Conservation (phyloP, 2,888 invertebrate genomes). For the Xestia sexstrigata region DNA sequence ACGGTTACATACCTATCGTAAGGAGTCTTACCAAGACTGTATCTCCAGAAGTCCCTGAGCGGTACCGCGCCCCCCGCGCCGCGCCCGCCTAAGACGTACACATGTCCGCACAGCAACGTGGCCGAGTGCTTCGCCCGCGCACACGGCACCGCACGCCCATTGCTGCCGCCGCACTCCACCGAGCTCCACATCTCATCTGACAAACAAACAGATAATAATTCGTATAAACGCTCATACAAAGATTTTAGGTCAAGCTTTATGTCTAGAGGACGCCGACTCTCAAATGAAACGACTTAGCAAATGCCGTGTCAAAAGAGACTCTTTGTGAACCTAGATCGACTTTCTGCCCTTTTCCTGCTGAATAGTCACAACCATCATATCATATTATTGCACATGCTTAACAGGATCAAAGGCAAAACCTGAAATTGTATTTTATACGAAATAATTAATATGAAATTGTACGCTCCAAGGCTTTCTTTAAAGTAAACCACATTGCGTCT, state of each 20-base stretch:
- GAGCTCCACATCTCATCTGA: conserved; percentile 86
- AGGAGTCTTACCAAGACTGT: conserved; percentile 92
- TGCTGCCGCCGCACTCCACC: conserved; percentile 77
- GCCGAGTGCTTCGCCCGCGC: conserved; percentile 95
- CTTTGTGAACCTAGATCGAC: not conserved
- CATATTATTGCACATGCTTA: not conserved
- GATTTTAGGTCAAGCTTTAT: not conserved
- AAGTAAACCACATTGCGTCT: conserved; percentile 63
- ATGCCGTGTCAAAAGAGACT: not conserved
- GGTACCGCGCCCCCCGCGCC: conserved; percentile 95
- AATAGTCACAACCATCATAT: conserved; percentile 13
- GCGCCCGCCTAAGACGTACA: conserved; percentile 96
- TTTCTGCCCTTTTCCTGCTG: not conserved
- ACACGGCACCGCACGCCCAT: conserved; percentile 87
- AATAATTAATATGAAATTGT: conserved; percentile 50
- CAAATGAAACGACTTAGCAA: not conserved
- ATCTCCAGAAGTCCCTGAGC: conserved; percentile 96
- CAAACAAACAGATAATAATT: not conserved
- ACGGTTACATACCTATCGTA: no score
- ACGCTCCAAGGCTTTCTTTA: conserved; percentile 56
- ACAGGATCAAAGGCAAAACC: conserved; percentile 30
- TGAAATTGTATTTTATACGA: conserved; percentile 40
- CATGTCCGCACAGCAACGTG: conserved; percentile 93
- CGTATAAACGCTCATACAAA: not conserved
- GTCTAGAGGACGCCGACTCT: not conserved